phyloP scores from a whole-genome alignment of 2,888 invertebrate genomes.

The Euspilapteryx auroguttella region DNA sequence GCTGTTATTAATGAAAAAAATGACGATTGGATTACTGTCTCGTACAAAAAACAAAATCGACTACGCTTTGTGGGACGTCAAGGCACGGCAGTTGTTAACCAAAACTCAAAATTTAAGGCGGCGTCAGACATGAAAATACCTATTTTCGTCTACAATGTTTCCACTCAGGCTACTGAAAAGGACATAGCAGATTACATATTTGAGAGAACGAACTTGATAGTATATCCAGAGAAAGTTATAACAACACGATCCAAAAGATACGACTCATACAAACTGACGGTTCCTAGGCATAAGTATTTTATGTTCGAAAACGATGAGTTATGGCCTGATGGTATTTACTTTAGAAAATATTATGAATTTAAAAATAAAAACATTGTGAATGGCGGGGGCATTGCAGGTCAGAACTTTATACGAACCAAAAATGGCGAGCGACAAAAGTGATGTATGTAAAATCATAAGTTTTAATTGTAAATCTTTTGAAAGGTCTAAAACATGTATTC shows the following conservation, averaged over 20 bases:
- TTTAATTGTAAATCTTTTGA: neutral
- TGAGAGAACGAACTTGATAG: neutral
- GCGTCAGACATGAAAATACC: neutral
- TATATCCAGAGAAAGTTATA: neutral
- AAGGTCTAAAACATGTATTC: neutral
- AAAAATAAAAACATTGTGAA: neutral
- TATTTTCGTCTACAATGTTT: neutral
- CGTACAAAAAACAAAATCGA: neutral
- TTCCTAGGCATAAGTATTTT: neutral
- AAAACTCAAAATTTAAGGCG: neutral
- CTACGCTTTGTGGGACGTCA: neutral
- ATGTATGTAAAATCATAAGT: neutral
- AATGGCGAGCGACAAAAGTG: neutral
- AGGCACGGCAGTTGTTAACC: neutral
- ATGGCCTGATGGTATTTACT: neutral
- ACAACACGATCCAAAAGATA: neutral
- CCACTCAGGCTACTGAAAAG: neutral
- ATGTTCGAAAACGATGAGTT: constrained; percentile 1
- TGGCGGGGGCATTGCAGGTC: neutral
- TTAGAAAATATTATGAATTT: neutral
- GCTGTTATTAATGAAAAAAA: neutral
- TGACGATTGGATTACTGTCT: neutral
- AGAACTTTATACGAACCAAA: neutral
- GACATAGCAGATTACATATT: neutral
- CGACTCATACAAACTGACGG: constrained; percentile 1